Percentiles rank a stretch among this genome's conserved stretches.
phyloP scores from a whole-genome alignment of 1,140 invertebrate genomes.

The Asobara japonica region DNA sequence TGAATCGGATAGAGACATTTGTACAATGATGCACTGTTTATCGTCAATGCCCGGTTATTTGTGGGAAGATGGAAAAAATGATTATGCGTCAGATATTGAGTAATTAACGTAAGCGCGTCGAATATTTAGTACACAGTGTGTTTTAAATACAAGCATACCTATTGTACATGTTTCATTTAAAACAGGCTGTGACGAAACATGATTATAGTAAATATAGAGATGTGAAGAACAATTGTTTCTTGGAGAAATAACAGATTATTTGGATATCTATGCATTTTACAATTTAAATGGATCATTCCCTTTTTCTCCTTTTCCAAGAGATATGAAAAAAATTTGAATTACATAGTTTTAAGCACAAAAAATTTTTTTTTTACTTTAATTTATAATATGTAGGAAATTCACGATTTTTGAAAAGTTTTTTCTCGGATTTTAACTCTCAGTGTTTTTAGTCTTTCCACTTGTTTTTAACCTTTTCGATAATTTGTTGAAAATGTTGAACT shows the following conservation, averaged over 20 bases:
- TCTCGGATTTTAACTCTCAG: too few species aligned
- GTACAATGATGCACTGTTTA: conserved; percentile 35
- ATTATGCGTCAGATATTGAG: not conserved
- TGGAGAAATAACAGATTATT: not conserved
- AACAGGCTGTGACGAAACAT: conserved; percentile 56
- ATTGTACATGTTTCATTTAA: conserved; percentile 53
- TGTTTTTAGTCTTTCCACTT: too few species aligned
- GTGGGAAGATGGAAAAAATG: not conserved
- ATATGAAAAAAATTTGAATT: too few species aligned
- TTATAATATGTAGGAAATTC: too few species aligned
- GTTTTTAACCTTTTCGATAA: too few species aligned
- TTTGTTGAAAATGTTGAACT: too few species aligned
- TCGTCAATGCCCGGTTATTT: conserved; percentile 7
- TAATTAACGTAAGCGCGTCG: conserved; percentile 1
- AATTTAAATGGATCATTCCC: too few species aligned
- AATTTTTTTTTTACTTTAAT: too few species aligned
- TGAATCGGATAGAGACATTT: conserved; percentile 27
- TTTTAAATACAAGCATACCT: conserved; percentile 51
- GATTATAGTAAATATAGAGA: conserved; percentile 43
- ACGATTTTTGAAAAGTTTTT: too few species aligned
- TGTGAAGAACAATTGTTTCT: not conserved
- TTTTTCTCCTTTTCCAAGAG: too few species aligned
- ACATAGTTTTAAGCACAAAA: too few species aligned
- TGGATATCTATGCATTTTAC: not conserved
- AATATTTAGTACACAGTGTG: conserved; percentile 41